Conservation (phyloP, 2,113 vertebrate genomes). For the Gymnocephalus cernua region DNA sequence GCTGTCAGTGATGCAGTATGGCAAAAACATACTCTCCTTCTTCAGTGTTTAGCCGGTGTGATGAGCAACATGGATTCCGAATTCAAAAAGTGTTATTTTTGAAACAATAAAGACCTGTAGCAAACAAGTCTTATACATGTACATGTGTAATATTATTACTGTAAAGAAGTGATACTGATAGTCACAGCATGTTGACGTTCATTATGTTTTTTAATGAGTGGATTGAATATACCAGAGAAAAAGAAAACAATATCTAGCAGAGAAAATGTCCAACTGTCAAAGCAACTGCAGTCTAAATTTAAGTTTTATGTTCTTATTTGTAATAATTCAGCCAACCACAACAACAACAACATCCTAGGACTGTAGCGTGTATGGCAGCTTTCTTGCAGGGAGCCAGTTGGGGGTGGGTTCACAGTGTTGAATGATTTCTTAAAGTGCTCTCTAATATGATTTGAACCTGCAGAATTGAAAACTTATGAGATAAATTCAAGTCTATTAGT, state of each 20-base stretch:
- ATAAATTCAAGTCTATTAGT: not conserved
- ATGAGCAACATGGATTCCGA: not conserved
- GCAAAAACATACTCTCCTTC: constrained; percentile 1
- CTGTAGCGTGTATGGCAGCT: not conserved
- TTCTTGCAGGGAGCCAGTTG: not conserved
- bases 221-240: not conserved
- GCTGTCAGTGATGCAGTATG: not conserved
- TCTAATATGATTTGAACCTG: not conserved
- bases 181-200: not conserved
- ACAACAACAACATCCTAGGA: constrained; percentile 15
- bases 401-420: not conserved
- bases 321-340: constrained; percentile 2
- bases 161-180: not conserved
- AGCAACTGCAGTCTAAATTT: not conserved
- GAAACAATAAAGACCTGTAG: not conserved
- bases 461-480: not conserved
- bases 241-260: not conserved
- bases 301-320: constrained; percentile 9
- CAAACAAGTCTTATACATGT: not conserved
- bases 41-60: not conserved
- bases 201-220: not conserved
- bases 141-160: not conserved
- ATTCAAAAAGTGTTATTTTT: too few relatives aligned
- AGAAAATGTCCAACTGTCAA: not conserved
- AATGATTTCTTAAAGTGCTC: constrained; percentile 21